A percentile compares a stretch with the other conserved stretches of the same genome.
phyloP scores from a whole-genome alignment of 2,888 invertebrate genomes.

The Melangyna quadrimaculata region DNA sequence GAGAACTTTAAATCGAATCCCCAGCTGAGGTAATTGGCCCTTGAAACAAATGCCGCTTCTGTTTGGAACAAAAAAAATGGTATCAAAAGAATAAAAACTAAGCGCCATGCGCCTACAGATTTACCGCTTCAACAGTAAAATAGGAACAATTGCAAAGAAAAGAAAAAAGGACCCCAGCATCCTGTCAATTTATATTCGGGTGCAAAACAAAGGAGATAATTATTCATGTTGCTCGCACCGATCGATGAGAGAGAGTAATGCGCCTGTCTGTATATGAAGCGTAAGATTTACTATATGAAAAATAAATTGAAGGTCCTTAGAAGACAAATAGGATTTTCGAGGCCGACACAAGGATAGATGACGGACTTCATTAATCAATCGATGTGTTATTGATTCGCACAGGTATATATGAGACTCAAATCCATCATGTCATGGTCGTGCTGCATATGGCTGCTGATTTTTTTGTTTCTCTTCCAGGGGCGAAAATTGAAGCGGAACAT shows the following conservation, averaged over 20 bases:
- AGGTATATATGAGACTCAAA: slow-evolving; percentile 17
- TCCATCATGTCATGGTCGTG: neutral
- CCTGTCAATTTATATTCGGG: slow-evolving; percentile 36
- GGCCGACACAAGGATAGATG: slow-evolving; percentile 46
- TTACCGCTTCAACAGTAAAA: slow-evolving; percentile 20
- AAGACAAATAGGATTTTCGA: slow-evolving; percentile 53
- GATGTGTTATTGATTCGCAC: slow-evolving; percentile 49
- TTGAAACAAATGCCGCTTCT: slow-evolving; percentile 61
- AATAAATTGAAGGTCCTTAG: slow-evolving; percentile 52
- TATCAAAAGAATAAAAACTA: slow-evolving; percentile 17
- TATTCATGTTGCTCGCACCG: slow-evolving; percentile 49
- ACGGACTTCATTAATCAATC: slow-evolving; percentile 66
- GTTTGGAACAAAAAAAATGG: slow-evolving; percentile 22
- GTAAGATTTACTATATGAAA: slow-evolving; percentile 23
- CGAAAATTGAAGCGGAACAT: slow-evolving; percentile 68
- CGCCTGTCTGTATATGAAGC: slow-evolving; percentile 38
- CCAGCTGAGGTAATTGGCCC: slow-evolving; percentile 65
- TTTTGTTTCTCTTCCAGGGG: slow-evolving; percentile 43
- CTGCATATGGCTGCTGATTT: slow-evolving; percentile 20
- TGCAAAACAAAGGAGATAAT: slow-evolving; percentile 53
- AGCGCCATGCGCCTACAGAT: slow-evolving; percentile 67
- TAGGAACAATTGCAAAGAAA: neutral
- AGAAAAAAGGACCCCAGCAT: slow-evolving; percentile 54
- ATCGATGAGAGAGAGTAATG: slow-evolving; percentile 36
- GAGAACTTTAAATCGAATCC: neutral